phyloP scores from a whole-genome alignment of 2,113 vertebrate genomes.

The Oceanodroma tethys region DNA sequence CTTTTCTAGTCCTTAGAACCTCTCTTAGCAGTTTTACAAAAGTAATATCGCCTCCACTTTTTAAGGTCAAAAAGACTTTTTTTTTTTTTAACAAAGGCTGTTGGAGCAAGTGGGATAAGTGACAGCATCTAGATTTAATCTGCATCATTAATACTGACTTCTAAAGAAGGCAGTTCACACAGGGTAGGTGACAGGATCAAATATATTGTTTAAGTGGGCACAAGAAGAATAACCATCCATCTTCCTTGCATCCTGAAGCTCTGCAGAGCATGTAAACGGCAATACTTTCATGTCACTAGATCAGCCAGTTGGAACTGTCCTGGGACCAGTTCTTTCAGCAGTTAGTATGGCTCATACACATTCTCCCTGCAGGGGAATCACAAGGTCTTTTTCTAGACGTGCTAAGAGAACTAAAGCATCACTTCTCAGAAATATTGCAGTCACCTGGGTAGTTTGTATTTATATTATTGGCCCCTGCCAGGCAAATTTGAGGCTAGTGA shows the following conservation, averaged over 20 bases:
- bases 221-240: not conserved
- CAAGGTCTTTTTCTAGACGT: not conserved
- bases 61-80: slow-evolving; percentile 5
- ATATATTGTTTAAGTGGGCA: not conserved
- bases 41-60: not conserved
- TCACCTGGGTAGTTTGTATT: not conserved
- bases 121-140: slow-evolving; percentile 17
- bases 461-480: not conserved
- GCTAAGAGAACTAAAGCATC: not conserved
- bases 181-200: slow-evolving; percentile 28
- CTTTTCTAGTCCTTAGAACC: not conserved
- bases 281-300: slow-evolving; percentile 36
- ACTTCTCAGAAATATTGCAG: not conserved
- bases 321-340: slow-evolving; percentile 2
- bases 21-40: not conserved
- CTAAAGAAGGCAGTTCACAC: slow-evolving; percentile 12
- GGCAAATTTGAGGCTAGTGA: not conserved
- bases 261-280: not conserved
- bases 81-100: not conserved
- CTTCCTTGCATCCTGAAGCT: not conserved
- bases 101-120: not conserved
- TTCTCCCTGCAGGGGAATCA: not conserved
- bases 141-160: slow-evolving; percentile 44
- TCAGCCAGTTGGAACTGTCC: slow-evolving; percentile 26
- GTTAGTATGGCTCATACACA: not conserved